Conservation (phyloP, 2,888 invertebrate genomes). For the Tetheella fluctuosa region DNA sequence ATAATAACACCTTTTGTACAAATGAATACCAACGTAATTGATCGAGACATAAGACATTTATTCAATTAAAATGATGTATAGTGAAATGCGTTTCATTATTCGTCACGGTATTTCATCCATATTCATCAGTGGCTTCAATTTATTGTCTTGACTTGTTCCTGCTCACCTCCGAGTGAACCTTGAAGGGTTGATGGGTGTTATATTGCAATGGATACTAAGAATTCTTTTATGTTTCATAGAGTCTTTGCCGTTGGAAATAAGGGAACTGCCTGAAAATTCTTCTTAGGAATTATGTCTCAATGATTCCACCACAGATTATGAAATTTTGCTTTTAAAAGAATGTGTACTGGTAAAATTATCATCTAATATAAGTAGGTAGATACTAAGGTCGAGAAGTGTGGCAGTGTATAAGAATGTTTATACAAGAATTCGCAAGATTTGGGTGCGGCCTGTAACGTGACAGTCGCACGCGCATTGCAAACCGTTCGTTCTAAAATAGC, state of each 20-base stretch:
- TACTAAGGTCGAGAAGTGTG: neutral
- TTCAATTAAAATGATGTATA: conserved; percentile 1
- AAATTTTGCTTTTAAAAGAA: no score
- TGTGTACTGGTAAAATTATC: neutral
- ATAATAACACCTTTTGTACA: neutral
- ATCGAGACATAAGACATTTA: neutral
- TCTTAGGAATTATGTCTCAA: no score
- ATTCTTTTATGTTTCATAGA: neutral
- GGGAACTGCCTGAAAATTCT: no score
- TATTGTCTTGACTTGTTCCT: conserved; percentile 27
- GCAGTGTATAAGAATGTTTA: neutral
- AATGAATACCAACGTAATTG: neutral
- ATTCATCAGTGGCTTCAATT: conserved; percentile 30
- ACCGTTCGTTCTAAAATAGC: conserved; percentile 28
- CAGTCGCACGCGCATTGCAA: conserved; percentile 15
- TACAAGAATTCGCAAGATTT: neutral
- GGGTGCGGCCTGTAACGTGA: neutral
- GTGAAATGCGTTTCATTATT: neutral
- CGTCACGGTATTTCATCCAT: conserved; percentile 24
- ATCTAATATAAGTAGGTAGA: neutral
- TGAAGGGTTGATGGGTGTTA: conserved; percentile 27
- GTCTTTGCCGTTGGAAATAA: no score
- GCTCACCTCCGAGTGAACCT: conserved; percentile 28
- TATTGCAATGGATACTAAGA: neutral
- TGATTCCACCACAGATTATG: no score